phyloP scores from a whole-genome alignment of 2,888 invertebrate species.

The Steinernema carpocapsae region DNA sequence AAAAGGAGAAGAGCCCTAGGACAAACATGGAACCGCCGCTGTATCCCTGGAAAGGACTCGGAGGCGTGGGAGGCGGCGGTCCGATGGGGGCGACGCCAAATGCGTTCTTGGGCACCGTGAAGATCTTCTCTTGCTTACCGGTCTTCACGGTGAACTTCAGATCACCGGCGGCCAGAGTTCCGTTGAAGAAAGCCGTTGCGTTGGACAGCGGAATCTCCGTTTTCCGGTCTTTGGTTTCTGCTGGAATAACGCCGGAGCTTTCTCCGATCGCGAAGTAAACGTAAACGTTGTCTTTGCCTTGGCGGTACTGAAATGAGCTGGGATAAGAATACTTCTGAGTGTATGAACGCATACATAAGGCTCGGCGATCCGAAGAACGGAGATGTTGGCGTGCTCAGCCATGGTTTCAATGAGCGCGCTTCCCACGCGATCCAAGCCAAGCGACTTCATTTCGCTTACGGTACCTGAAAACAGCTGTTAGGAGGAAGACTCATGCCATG shows the following conservation, averaged over 20 bases:
- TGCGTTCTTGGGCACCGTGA: slow-evolving; percentile 12
- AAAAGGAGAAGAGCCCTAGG: slow-evolving; percentile 47
- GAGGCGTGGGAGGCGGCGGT: slow-evolving; percentile 33
- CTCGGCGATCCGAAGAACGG: slow-evolving; percentile 42
- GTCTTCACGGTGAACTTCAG: background rate
- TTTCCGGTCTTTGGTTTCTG: slow-evolving; percentile 41
- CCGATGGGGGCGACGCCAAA: slow-evolving; percentile 38
- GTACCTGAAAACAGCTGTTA: background rate
- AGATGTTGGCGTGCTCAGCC: slow-evolving; percentile 42
- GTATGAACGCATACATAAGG: slow-evolving; percentile 36
- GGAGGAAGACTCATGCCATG: background rate
- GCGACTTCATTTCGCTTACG: slow-evolving; percentile 19
- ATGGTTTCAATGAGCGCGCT: slow-evolving; percentile 41
- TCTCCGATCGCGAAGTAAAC: slow-evolving; percentile 45
- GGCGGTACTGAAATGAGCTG: slow-evolving; percentile 37
- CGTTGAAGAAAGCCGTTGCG: background rate
- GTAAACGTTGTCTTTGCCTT: slow-evolving; percentile 32
- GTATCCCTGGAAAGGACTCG: slow-evolving; percentile 43
- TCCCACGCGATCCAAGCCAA: slow-evolving; percentile 45
- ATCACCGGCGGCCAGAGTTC: background rate
- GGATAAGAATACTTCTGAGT: background rate
- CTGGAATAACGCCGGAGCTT: slow-evolving; percentile 31
- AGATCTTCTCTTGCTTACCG: background rate
- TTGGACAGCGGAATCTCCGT: background rate
- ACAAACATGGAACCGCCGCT: slow-evolving; percentile 47